Base-by-base conservation (phyloP, 2,113 vertebrate species). In the human region DNA sequence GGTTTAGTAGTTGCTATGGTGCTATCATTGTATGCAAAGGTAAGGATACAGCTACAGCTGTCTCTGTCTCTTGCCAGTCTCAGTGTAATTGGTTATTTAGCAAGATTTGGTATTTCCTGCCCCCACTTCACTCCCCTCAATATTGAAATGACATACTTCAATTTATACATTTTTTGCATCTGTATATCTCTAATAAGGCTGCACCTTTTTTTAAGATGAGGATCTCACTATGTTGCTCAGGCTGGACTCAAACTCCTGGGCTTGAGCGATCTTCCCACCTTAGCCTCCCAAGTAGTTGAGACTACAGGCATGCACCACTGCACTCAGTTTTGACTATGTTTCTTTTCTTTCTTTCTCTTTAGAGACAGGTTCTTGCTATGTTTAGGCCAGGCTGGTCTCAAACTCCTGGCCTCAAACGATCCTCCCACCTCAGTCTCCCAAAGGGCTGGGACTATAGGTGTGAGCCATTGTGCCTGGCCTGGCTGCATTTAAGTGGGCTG, bases 1-100 rank as follows among this genome's bases (percentile, higher is more conserved):
- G 52, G 96, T 97, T 96, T 96, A 82, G 61, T 38, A 20, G 92
- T 89, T 95, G 72, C 87, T 86, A 66, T 80, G 93, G 61, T 68
- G 45, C 30, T 97, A 76, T 76, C 75, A 84, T 80, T 85, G 57
- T 87, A 18, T 57, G 68, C 38, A 32, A 86, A 92, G 6, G 32
- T 70, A 25, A 87, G 0, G 18, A 32, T 87, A 81, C 25, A 95
- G 73, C 81, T 81, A 87, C 43, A 52, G 25, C 14, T 80, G 35
- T 73, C 66, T 48, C 59, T 61, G 40, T 16, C 3, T 76, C n/a
- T 76, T n/a, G 50, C 48, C 3, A 5, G 13, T 88, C 70, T 94
- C 66, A 35, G 40, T 66, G 52, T 72, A 81, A 79, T n/a, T 57
- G 3, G 78, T 73, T 72, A 91, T 90, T 96, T 86, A 93, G 79